Conservation (phyloP, 2,113 vertebrate genomes). For the Leiothrix lutea region DNA sequence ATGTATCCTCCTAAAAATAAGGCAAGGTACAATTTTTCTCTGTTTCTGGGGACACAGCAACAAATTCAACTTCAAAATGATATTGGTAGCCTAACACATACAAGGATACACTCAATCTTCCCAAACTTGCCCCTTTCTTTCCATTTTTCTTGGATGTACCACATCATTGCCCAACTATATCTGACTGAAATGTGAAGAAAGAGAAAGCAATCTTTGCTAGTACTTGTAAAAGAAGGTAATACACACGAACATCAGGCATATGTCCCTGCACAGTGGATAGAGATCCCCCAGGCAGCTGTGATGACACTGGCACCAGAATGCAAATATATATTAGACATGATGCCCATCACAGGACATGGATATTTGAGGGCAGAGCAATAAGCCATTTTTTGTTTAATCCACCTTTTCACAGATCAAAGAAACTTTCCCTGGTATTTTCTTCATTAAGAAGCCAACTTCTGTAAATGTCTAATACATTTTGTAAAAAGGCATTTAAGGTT, state of each 20-base stretch:
- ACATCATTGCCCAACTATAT: neutral
- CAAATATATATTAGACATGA: accelerated
- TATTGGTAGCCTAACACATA: neutral
- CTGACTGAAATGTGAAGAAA: neutral
- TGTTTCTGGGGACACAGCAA: neutral
- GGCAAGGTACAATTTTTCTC: neutral
- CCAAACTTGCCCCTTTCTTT: neutral
- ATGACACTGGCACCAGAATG: neutral
- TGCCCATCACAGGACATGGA: neutral
- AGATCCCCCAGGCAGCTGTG: neutral
- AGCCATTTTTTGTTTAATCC: neutral
- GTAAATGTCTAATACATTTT: neutral
- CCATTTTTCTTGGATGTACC: neutral
- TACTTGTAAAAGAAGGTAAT: neutral
- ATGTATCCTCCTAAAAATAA: neutral
- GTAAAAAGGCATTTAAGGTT: neutral
- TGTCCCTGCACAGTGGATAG: neutral
- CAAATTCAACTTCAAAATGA: neutral
- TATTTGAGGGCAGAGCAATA: neutral
- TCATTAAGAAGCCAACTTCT: neutral
- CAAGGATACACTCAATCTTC: neutral
- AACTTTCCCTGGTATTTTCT: neutral
- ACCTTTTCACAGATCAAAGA: neutral
- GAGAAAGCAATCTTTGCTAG: neutral
- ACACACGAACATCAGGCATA: neutral